These are phyloP conservation scores for Camelus bactrianus DNA, from an alignment of 2,113 vertebrate genomes.

Conservation along the genomic window DNA sequence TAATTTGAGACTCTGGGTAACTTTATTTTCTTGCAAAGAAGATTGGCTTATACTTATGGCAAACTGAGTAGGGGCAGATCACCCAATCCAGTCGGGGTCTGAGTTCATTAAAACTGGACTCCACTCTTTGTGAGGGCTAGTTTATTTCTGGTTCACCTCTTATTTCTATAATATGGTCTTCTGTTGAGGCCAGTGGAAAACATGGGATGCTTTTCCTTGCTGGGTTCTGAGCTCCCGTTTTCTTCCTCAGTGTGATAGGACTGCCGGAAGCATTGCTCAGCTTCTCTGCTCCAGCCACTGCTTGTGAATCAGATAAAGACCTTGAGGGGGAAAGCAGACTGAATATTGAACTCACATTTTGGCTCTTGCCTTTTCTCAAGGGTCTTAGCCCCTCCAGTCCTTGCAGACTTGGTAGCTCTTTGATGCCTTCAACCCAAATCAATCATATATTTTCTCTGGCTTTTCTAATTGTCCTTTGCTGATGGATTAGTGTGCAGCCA, in stretches of 20 bases:
- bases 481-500: neutral
- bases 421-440: neutral
- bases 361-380: neutral
- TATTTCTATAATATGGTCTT: neutral
- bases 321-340: too few species aligned
- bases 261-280: neutral
- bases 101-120: neutral
- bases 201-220: neutral
- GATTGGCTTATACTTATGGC: neutral
- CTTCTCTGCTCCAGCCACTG: neutral
- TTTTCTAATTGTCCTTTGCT: neutral
- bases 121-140: neutral
- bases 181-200: neutral
- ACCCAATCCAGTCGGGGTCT: neutral
- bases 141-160: neutral
- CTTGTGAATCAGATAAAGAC: neutral
- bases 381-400: neutral
- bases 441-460: neutral
- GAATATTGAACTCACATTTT: neutral
- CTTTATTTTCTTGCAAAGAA: constrained; percentile 17
- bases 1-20: neutral
- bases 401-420: neutral
- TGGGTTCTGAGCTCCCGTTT: neutral
- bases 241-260: neutral
- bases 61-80: neutral